Percentiles rank a stretch among this genome's conserved stretches.
These are phyloP conservation scores for Machimus atricapillus DNA, from an alignment of 2,888 invertebrate species.

Conservation along the genomic window DNA sequence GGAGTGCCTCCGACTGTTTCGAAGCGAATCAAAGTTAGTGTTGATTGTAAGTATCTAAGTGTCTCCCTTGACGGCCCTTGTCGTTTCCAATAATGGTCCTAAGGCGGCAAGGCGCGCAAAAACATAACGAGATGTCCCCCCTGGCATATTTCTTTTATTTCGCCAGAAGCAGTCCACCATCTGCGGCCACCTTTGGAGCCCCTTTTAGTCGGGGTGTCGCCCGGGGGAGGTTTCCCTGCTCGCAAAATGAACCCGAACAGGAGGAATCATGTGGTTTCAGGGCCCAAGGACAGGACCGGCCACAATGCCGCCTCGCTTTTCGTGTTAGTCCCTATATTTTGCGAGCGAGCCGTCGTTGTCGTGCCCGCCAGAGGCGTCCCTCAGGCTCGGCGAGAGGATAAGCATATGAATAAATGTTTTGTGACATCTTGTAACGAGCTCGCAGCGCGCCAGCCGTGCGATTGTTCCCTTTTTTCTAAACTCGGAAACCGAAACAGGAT, in stretches of 20 bases:
- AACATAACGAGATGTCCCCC: neutral
- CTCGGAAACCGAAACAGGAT: neutral
- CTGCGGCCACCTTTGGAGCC: neutral
- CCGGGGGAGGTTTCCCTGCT: neutral
- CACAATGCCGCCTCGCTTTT: neutral
- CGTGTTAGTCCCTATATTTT: neutral
- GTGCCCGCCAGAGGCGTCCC: neutral
- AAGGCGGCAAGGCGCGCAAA: neutral
- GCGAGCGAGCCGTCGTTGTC: neutral
- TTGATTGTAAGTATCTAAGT: slow-evolving; percentile 89
- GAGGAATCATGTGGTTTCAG: neutral
- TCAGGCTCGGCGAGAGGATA: neutral
- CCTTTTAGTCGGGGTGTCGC: neutral
- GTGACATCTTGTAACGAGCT: slow-evolving; percentile 35
- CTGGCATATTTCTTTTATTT: neutral
- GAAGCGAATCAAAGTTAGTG: slow-evolving; percentile 91
- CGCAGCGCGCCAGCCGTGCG: neutral
- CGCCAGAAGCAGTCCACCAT: neutral
- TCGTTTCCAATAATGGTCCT: slow-evolving; percentile 31
- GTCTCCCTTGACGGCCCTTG: slow-evolving; percentile 48
- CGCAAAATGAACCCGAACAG: slow-evolving; percentile 6
- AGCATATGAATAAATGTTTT: slow-evolving; percentile 30
- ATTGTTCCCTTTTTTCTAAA: slow-evolving; percentile 18
- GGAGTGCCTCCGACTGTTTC: slow-evolving; percentile 92
- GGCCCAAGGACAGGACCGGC: neutral